Evolutionary conservation across 64 coral and sea anemone genomes (phyloP).

Genomic region (Porites lutea): DNA sequence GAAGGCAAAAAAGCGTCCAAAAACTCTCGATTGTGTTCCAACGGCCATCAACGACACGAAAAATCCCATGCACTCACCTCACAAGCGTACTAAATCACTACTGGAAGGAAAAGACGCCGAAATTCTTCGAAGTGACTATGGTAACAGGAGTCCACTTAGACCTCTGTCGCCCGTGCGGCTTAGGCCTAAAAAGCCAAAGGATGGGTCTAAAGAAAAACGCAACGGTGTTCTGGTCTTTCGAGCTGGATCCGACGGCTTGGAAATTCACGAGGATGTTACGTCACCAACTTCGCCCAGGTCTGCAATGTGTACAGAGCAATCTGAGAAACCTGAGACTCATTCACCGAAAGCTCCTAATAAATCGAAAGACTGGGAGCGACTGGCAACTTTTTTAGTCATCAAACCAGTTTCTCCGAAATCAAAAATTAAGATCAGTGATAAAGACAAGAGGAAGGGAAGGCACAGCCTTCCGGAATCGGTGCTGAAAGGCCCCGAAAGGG

Average conservation of each 20-base stretch:
- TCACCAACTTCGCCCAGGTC: conserved; percentile 24
- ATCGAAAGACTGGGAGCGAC: conserved; percentile 59
- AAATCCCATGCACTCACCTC: neutral
- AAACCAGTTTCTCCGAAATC: conserved; percentile 76
- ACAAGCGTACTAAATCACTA: conserved; percentile 72
- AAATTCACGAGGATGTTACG: conserved; percentile 65
- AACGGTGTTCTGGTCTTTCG: conserved; percentile 80
- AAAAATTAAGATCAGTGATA: conserved; percentile 68
- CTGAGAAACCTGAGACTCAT: neutral
- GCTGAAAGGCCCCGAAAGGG: conserved; percentile 25
- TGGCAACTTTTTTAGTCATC: conserved; percentile 75
- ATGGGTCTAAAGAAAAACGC: conserved; percentile 53
- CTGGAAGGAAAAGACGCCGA: conserved; percentile 72
- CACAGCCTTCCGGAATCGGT: conserved; percentile 20
- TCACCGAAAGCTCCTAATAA: neutral
- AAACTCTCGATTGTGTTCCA: conserved; percentile 75
- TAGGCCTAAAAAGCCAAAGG: conserved; percentile 38
- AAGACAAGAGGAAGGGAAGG: conserved; percentile 73
- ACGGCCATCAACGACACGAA: neutral
- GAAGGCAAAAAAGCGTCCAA: conserved; percentile 84
- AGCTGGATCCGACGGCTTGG: conserved; percentile 67
- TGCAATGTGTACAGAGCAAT: conserved; percentile 11
- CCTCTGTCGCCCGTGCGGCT: conserved; percentile 57
- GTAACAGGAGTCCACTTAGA: conserved; percentile 10
- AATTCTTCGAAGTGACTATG: neutral